A percentile compares a stretch with the other conserved stretches of the same genome.
phyloP scores from a whole-genome alignment of 2,888 invertebrate genomes.

The Acleris sparsana region DNA sequence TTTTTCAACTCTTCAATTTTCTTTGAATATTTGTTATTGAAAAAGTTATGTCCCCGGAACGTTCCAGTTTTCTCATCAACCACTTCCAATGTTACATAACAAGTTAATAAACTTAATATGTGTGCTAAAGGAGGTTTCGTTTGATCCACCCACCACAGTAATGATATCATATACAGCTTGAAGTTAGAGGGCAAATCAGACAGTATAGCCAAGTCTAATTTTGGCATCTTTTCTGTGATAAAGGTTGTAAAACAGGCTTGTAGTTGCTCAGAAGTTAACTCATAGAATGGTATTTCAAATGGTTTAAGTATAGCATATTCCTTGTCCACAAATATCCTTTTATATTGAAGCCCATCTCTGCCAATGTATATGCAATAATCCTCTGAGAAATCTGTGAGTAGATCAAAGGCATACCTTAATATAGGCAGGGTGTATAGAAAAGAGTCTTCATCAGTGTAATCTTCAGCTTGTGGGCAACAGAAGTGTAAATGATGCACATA shows the following conservation, averaged over 20 bases:
- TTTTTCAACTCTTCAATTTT: conserved; percentile 63
- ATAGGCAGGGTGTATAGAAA: conserved; percentile 85
- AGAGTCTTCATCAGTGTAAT: conserved; percentile 84
- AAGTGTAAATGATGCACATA: conserved; percentile 85
- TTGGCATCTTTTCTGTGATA: conserved; percentile 68
- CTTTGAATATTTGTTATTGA: conserved; percentile 72
- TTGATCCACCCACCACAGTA: conserved; percentile 84
- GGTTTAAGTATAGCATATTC: conserved; percentile 54
- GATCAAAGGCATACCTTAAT: conserved; percentile 83
- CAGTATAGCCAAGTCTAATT: conserved; percentile 61
- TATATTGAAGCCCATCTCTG: conserved; percentile 62
- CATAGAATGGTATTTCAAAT: conserved; percentile 51
- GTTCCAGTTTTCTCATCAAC: conserved; percentile 84
- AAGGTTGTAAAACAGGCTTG: conserved; percentile 74
- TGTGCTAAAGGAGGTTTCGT: conserved; percentile 70
- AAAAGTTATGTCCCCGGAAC: conserved; percentile 73
- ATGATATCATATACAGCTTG: conserved; percentile 82
- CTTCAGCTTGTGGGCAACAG: conserved; percentile 88
- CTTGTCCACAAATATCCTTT: conserved; percentile 54
- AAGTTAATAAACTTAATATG: conserved; percentile 83
- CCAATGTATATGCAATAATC: conserved; percentile 67
- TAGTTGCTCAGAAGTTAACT: conserved; percentile 57
- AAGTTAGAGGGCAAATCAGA: conserved; percentile 81
- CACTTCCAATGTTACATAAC: conserved; percentile 82
- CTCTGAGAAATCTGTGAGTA: conserved; percentile 67